Percentiles rank a stretch among this genome's conserved stretches.
These are phyloP conservation scores for Polyodon spathula DNA, from an alignment of 2,113 vertebrate species.

Conservation along the genomic window DNA sequence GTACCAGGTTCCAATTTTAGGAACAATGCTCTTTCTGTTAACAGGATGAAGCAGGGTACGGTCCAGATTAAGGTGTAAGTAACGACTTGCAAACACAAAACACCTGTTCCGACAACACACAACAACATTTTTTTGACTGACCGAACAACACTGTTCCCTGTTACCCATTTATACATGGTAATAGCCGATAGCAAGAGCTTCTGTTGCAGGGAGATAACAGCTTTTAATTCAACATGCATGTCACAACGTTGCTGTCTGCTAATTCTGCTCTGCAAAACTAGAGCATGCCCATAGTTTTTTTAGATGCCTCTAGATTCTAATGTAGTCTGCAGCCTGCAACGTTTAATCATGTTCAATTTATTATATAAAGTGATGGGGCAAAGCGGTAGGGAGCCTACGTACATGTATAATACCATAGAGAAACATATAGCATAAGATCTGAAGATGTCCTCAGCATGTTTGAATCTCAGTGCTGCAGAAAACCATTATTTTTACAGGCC, in stretches of 20 bases:
- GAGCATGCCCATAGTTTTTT: constrained; percentile 5
- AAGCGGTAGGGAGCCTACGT: neutral
- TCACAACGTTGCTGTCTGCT: constrained; percentile 13
- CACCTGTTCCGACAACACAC: too few species aligned
- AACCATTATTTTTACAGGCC: too few species aligned
- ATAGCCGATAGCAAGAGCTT: constrained; percentile 53
- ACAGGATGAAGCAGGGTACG: constrained; percentile 31
- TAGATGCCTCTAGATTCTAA: constrained; percentile 14
- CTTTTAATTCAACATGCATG: constrained; percentile 56
- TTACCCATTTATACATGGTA: constrained; percentile 53
- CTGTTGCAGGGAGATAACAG: constrained; percentile 68
- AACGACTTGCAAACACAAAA: constrained; percentile 47
- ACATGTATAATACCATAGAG: too few species aligned
- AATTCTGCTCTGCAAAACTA: constrained; percentile 24
- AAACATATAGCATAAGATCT: too few species aligned
- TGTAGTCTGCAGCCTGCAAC: neutral
- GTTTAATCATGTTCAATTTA: constrained; percentile 38
- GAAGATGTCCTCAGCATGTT: too few species aligned
- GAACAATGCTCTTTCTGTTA: constrained; percentile 26
- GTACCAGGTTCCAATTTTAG: constrained; percentile 29
- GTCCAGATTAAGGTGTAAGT: constrained; percentile 55
- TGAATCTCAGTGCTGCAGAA: too few species aligned
- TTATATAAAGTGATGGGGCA: constrained; percentile 27
- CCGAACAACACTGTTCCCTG: constrained; percentile 41
- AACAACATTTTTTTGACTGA: too few species aligned